phyloP scores from a whole-genome alignment of 2,888 invertebrate species.

The Coelogynopora nodosa region DNA sequence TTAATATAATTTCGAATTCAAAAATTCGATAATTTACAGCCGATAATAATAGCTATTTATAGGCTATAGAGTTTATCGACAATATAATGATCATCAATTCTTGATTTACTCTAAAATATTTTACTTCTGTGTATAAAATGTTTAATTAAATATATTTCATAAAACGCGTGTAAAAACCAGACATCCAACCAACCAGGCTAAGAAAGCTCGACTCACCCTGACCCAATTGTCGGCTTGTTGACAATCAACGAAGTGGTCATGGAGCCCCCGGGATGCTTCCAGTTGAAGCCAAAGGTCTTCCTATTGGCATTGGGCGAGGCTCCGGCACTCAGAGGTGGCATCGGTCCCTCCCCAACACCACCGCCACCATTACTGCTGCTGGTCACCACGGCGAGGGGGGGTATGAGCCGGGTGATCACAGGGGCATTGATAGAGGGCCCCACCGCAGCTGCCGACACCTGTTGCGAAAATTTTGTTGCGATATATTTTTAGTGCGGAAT shows the following conservation, averaged over 20 bases:
- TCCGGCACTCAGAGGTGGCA: neutral
- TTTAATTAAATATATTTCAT: neutral
- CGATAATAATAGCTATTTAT: no score
- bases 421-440: neutral
- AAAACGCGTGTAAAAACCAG: neutral
- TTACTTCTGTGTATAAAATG: no score
- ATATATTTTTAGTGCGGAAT: no score
- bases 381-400: neutral
- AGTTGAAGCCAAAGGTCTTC: slow-evolving; percentile 20
- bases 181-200: neutral
- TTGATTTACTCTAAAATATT: neutral
- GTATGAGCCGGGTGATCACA: neutral
- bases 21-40: no score
- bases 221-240: neutral
- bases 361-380: neutral
- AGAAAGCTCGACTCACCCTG: neutral
- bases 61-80: neutral
- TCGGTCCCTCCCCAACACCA: neutral
- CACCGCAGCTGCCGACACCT: neutral
- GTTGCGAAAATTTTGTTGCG: no score
- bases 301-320: neutral
- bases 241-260: slow-evolving; percentile 37
- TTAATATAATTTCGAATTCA: no score
- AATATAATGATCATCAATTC: neutral
- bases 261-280: slow-evolving; percentile 37